Evolutionary conservation across 2,113 vertebrate genomes (phyloP), one percentile per base, ranked within the genome.

Genomic region (Hydrolagus affinis): DNA sequence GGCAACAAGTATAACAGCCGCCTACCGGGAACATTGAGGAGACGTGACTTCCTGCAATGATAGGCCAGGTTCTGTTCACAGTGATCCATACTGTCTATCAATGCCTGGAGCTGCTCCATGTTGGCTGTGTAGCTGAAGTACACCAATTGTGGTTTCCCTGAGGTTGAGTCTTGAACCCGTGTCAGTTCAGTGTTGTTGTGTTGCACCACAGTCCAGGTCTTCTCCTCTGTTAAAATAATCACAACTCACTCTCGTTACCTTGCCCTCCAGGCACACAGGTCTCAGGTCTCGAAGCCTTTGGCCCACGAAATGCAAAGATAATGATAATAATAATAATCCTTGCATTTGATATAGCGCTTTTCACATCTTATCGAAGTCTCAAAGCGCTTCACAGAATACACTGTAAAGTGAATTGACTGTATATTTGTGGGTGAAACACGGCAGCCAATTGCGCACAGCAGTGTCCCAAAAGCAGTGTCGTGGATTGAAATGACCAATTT

Each of bases 51-150:
- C 89, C 88, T 95, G 91, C 98, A 99, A 89, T 91, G 91, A 90
- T 99, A 99, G 17, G 92, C 90, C 85, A 96, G 93, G 89, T 98
- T 96, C 89, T 99, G 97, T 74, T 98, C 97, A 0, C 97, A 99
- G 88, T 96, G 91, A 87, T 97, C 96, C 0, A 96, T 95, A 0
- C 91, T 91, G 0, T 90, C 92, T 0, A 98, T 96, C 76, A 99
- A 60, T 0, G 95, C 94, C 0, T 92, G 95, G 0, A 99, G 92
- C 74, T 99, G 97, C 25, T 95, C 94, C 0, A n/a, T 14, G 0
- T 92, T 93, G 0, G 93, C 91, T 86, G 94, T 90, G 87, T 99
- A 99, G 92, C 94, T 93, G 85, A 99, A 92, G 86, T 76, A 91
- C 91, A 94, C 93, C 83, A 90, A 11, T 80, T 96, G 95, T 0